Evolutionary conservation across 2,113 vertebrate genomes (phyloP), one percentile per base, ranked within the genome.

Genomic region (Pontoporia blainvillei): DNA sequence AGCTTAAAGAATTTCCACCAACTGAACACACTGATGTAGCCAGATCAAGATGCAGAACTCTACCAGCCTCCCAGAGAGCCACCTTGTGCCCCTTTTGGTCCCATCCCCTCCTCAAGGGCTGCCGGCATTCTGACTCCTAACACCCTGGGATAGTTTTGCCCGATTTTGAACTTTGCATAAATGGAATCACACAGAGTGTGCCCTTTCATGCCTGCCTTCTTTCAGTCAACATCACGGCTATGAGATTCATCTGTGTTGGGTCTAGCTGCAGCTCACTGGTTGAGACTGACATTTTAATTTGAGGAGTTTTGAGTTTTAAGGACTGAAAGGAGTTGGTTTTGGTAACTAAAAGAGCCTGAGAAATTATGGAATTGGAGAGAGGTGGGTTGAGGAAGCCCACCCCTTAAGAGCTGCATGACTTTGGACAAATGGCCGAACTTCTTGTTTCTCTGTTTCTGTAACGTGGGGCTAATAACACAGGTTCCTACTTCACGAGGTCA

Each of bases 211-310:
- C 31, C 86, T 52, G 49, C 66, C 71, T 75, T 44, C 75, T 46
- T 81, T 34, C 0, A 0, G 5, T 54, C 54, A 3, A 18, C 11
- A 0, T 21, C 7, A 5, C 2, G 59, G 29, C 86, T 17, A 0
- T 0, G 54, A 54, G 49, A 29, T 20, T 15, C 52, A 76, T 1
- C 31, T 0, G 1, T 2, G 2, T 1, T 52, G 46, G 23, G 49
- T 20, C 31, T 9, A 4, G n/a, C 8, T 54, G 86, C 54, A 46
- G 21, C 14, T 57, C 85, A 10, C 46, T 92, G 9, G 23, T 44
- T 81, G 66, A 72, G 46, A 31, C 62, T 34, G 69, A n/a, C n/a
- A 41, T 79, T 88, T 86, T 59, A 34, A n/a, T 23, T 8, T 18
- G 67, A 95, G 78, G 91, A 76, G n/a, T n/a, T 67, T 59, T 49